These are phyloP conservation scores for Camponotus floridanus DNA, from an alignment of 1,140 invertebrate species.

Conservation along the genomic window DNA sequence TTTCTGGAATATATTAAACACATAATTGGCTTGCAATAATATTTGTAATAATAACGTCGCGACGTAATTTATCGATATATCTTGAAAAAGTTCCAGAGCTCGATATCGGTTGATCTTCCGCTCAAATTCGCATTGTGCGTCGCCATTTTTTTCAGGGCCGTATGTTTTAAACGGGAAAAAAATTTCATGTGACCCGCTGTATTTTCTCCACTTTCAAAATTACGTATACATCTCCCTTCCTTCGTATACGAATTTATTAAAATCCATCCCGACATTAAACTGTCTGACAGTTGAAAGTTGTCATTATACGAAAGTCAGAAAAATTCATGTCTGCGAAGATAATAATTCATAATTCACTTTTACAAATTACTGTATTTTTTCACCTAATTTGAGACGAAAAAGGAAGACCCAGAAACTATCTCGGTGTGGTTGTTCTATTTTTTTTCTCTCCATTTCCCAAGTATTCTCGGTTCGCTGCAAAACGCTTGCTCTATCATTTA, in stretches of 20 bases:
- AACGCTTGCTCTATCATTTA: conserved; percentile 27
- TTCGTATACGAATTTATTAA: not conserved
- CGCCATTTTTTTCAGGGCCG: not conserved
- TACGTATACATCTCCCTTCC: not conserved
- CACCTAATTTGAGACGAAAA: not conserved
- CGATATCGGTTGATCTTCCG: not conserved
- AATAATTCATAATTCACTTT: conserved; percentile 19
- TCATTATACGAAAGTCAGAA: not conserved
- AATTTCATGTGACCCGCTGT: not conserved
- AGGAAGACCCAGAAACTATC: no score
- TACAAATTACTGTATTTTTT: not conserved
- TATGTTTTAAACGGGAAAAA: not conserved
- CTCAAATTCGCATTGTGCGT: not conserved
- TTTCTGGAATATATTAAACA: not conserved
- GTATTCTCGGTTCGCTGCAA: not conserved
- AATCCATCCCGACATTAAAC: not conserved
- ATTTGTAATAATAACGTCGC: not conserved
- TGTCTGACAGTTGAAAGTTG: not conserved
- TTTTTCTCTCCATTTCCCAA: not conserved
- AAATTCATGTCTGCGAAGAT: not conserved
- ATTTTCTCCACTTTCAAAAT: not conserved
- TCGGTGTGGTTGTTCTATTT: not conserved
- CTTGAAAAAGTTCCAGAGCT: not conserved
- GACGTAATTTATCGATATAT: not conserved
- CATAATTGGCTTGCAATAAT: not conserved